Conservation (phyloP, 2,888 invertebrate genomes). For the Hypomecis atomaria region DNA sequence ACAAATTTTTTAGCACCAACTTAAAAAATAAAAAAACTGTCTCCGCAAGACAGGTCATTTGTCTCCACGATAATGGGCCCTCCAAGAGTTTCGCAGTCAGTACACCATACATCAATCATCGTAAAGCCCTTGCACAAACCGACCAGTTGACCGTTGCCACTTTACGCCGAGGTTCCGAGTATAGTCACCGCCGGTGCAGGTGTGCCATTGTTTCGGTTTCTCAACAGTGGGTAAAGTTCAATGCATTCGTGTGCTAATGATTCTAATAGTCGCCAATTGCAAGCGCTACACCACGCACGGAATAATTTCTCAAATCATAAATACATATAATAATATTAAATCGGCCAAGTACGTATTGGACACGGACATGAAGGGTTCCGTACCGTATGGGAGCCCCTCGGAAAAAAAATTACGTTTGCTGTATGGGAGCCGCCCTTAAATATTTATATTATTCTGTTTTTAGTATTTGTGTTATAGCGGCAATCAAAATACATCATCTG, state of each 20-base stretch:
- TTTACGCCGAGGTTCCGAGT: not conserved
- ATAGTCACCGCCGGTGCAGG: conserved; percentile 1
- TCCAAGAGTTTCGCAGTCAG: not conserved
- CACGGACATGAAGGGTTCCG: too few relatives aligned
- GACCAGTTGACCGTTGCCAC: conserved; percentile 1
- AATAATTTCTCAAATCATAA: not conserved
- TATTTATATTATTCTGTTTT: too few relatives aligned
- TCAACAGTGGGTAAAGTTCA: conserved; percentile 21
- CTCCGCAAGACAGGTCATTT: conserved; percentile 1
- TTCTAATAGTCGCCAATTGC: conserved; percentile 8
- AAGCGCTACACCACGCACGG: not conserved
- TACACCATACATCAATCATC: conserved; percentile 21
- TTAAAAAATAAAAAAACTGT: not conserved
- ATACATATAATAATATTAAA: too few relatives aligned
- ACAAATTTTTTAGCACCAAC: too few relatives aligned
- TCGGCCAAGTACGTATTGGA: too few relatives aligned
- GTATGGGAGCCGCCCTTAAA: too few relatives aligned
- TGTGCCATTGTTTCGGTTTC: conserved; percentile 11
- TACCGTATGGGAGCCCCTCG: too few relatives aligned
- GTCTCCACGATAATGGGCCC: conserved; percentile 1
- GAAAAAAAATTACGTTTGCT: too few relatives aligned
- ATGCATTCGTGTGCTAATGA: conserved; percentile 12
- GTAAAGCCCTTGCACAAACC: conserved; percentile 16
- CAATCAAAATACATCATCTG: too few relatives aligned
- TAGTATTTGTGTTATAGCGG: too few relatives aligned